Evolutionary conservation across 2,797 vertebrate genomes (phyloP), one percentile per base, ranked within the genome.

Genomic region (Sorex maritimensis): DNA sequence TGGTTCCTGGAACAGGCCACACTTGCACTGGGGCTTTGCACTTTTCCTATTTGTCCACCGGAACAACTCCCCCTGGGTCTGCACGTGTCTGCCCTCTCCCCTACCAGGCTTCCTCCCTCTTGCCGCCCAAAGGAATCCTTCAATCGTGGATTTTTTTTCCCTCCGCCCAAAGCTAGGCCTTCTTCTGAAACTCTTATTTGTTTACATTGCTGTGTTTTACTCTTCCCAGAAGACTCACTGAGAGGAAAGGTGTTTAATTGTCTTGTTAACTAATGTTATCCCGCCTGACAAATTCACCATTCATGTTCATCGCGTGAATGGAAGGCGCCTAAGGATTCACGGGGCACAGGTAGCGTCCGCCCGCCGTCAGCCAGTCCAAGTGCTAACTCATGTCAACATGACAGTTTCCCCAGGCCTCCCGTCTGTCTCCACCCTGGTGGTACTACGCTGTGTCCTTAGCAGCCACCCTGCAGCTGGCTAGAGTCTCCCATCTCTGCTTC

Each of bases 191-290:
- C 49, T 85, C 21, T 58, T 44, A 21, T 79, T 85, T n/a, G 38
- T 52, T 74, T 82, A 28, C 3, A 4, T 55, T 15, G 28, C 30
- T 24, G 19, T 55, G 81, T 93, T 83, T 46, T 84, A 87, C 24
- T 87, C 13, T 95, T 81, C 69, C 55, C 63, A 41, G 34, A 15
- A 81, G 30, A 69, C 17, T n/a, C 26, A 81, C 34, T 68, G 26
- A 92, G 38, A 88, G 67, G 78, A 82, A 75, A 67, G 21, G 69
- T 73, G 61, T 73, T 80, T 81, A 74, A 74, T 68, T 67, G 17
- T 71, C 85, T 84, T 73, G 68, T 65, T 80, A 78, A 80, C n/a
- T 41, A 74, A 58, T 15, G 58, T 69, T 74, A 65, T 78, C 14
- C 58, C 9, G 65, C 2, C 1, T 30, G 44, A 28, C 26, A 84